phyloP scores from a whole-genome alignment of 2,797 vertebrate genomes.

The Acanthurus leucopareius region DNA sequence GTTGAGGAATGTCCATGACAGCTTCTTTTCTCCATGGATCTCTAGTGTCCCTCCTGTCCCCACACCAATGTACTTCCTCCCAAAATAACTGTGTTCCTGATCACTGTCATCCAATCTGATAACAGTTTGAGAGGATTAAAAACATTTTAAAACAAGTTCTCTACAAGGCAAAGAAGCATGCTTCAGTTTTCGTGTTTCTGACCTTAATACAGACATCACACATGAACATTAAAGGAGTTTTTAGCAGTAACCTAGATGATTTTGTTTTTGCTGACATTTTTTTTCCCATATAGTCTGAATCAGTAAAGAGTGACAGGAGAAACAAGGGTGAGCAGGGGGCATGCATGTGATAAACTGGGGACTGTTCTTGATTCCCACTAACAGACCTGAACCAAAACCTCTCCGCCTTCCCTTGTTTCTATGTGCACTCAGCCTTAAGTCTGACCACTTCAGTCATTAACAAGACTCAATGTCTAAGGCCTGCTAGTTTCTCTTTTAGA shows the following conservation, averaged over 20 bases:
- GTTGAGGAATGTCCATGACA: conserved; percentile 96
- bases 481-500: too few relatives aligned
- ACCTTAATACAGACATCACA: background rate
- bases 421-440: background rate
- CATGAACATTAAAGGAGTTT: too few relatives aligned
- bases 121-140: background rate
- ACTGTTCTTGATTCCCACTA: background rate
- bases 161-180: background rate
- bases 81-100: conserved; percentile 90
- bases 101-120: conserved; percentile 88
- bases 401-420: too few relatives aligned
- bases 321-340: background rate
- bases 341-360: background rate
- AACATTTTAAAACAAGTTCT: background rate
- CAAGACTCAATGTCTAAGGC: too few relatives aligned
- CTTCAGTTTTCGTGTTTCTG: background rate
- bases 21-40: conserved; percentile 91
- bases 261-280: too few relatives aligned
- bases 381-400: too few relatives aligned
- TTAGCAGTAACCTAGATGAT: too few relatives aligned
- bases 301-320: background rate
- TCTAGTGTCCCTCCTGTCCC: conserved; percentile 91
- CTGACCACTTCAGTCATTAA: too few relatives aligned
- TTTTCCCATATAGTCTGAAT: background rate
- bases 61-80: conserved; percentile 93